Base-by-base conservation (phyloP, 2,113 vertebrate species). In the Acanthochromis polyacanthus region DNA sequence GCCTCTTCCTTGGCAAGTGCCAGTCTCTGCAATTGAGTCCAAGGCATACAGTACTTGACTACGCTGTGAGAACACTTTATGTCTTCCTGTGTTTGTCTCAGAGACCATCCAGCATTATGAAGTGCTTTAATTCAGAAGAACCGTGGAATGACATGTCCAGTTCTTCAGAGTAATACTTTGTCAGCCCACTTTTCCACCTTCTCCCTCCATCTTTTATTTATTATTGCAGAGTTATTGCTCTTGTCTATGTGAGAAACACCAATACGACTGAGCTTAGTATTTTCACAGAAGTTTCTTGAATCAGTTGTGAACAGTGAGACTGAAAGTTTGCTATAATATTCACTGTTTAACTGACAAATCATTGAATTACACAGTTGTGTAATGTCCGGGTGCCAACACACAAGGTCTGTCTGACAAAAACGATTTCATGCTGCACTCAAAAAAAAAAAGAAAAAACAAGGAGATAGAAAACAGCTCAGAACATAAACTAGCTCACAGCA, bases 311-410 rank as follows among this genome's bases (percentile, higher is more conserved):
- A 75, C 16, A 32, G 36, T 23, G 3, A 67, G 32, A 10, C 32
- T 36, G 32, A 36, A 36, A 8, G 20, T 19, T 15, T 53, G 53
- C 66, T 80, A 88, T 69, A 81, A 25, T 59, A 61, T 80, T 38
- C 57, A 36, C 25, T 69, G 66, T 71, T 68, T 8, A 58, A 70
- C 65, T 77, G 55, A 51, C 56, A 76, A 82, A 83, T 82, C 64
- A 78, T 73, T 76, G 68, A 91, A 85, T 84, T 85, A 89, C 72
- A 75, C 5, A 15, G 82, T 91, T 88, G 84, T 75, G 82, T 87
- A 89, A 88, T 57, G 46, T 71, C 78, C 62, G 14, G 62, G 56
- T 84, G 75, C 36, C 32, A 16, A 51, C 80, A 88, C 85, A 88
- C 85, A 86, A 80, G 81, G 80, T 85, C 83, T 72, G 75, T 68